A percentile compares a stretch with the other conserved stretches of the same genome.
These are phyloP conservation scores for Parnassius glacialis DNA, from an alignment of 2,888 invertebrate genomes.

Conservation along the genomic window DNA sequence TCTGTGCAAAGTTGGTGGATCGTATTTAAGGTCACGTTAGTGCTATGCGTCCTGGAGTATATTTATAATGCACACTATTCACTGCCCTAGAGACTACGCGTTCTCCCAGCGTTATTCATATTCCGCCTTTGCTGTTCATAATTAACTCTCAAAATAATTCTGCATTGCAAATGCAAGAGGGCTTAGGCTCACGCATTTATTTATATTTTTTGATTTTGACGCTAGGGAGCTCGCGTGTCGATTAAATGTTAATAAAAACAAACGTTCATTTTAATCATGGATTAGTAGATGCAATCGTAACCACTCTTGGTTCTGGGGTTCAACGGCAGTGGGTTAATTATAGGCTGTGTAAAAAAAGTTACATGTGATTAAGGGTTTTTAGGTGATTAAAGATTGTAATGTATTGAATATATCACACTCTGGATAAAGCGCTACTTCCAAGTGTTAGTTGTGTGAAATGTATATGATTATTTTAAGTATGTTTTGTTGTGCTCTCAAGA, in stretches of 20 bases:
- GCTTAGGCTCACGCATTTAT: constrained; percentile 1
- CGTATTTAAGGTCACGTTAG: constrained; percentile 18
- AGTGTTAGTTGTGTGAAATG: constrained; percentile 49
- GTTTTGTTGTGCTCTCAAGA: constrained; percentile 59
- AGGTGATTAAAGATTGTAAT: constrained; percentile 58
- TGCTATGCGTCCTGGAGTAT: constrained; percentile 32
- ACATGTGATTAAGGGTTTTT: constrained; percentile 60
- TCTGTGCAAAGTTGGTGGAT: constrained; percentile 26
- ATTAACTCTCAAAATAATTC: not conserved
- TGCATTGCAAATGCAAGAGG: not conserved
- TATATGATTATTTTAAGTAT: constrained; percentile 49
- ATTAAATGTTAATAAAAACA: not conserved
- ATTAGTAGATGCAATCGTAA: constrained; percentile 1
- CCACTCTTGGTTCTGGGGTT: constrained; percentile 43
- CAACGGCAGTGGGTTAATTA: constrained; percentile 65
- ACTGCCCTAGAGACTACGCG: constrained; percentile 48
- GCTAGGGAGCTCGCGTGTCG: constrained; percentile 10
- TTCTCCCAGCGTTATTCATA: constrained; percentile 17
- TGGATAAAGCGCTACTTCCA: constrained; percentile 50
- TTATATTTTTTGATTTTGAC: not conserved
- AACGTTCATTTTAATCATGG: not conserved
- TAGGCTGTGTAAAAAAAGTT: constrained; percentile 72
- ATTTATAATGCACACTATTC: constrained; percentile 43
- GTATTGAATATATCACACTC: constrained; percentile 44
- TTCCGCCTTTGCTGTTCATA: constrained; percentile 10